Conservation (phyloP, 2,888 invertebrate species). For the Lepidochrysops patricia region DNA sequence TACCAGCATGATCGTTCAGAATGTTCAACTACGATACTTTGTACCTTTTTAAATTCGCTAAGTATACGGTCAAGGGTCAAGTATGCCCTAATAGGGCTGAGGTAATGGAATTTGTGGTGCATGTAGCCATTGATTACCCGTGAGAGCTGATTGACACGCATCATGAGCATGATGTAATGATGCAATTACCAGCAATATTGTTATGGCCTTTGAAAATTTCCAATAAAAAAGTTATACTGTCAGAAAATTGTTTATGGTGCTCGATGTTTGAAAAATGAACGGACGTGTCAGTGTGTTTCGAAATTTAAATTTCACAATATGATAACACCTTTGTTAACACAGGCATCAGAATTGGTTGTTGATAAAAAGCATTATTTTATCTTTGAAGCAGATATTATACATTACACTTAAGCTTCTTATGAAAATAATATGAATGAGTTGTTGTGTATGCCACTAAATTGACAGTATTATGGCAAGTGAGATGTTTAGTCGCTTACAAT, state of each 20-base stretch:
- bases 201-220: conserved; percentile 5
- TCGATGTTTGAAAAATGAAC: conserved; percentile 12
- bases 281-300: conserved; percentile 1
- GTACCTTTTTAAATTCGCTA: not conserved
- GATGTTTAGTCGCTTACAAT: conserved; percentile 7
- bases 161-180: conserved; percentile 48
- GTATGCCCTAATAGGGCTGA: conserved; percentile 9
- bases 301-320: conserved; percentile 6
- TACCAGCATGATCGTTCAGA: not conserved
- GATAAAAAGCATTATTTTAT: too few relatives aligned
- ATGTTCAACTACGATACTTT: conserved; percentile 4
- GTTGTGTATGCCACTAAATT: not conserved
- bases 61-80: conserved; percentile 12
- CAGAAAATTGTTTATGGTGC: conserved; percentile 4
- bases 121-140: conserved; percentile 15
- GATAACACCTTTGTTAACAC: too few relatives aligned
- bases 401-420: not conserved
- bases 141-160: conserved; percentile 51
- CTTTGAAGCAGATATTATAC: not conserved
- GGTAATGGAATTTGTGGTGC: conserved; percentile 33
- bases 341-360: not conserved
- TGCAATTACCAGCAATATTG: conserved; percentile 47
- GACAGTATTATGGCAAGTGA: not conserved
- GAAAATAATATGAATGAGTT: not conserved
- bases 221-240: conserved; percentile 8